A percentile compares a stretch with the other conserved stretches of the same genome.
These are phyloP conservation scores for Manduca sexta DNA, from an alignment of 1,140 invertebrate genomes.

Conservation along the genomic window DNA sequence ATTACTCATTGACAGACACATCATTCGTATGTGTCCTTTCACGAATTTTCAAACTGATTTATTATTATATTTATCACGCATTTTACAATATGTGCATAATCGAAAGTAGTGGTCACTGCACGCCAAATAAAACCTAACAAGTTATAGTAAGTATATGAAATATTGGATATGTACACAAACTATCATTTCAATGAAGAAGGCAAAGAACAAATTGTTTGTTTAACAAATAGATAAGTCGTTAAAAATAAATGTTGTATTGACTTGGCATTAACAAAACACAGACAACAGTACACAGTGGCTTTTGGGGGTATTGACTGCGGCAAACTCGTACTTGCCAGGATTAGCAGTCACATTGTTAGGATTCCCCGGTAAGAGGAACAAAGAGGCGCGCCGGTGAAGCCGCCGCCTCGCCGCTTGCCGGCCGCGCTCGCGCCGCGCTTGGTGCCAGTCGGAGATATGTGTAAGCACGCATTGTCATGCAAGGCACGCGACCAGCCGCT, in stretches of 20 bases:
- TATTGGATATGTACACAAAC: neutral
- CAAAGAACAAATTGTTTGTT: constrained; percentile 12
- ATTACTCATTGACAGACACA: constrained; percentile 24
- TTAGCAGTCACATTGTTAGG: constrained; percentile 26
- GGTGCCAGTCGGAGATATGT: constrained; percentile 32
- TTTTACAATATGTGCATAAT: no score
- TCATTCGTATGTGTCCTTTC: constrained; percentile 12
- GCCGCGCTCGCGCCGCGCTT: no score
- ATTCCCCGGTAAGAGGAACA: constrained; percentile 29
- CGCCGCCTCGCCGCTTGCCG: no score
- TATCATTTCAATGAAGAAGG: no score
- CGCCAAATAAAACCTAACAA: no score
- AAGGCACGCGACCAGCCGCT: constrained; percentile 32
- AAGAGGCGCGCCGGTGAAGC: constrained; percentile 15
- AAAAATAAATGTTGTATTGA: constrained; percentile 16
- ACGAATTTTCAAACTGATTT: no score
- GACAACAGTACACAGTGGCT: constrained; percentile 26
- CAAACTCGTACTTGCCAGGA: no score
- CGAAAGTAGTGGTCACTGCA: no score
- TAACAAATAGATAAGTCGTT: constrained; percentile 15
- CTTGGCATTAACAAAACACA: constrained; percentile 9
- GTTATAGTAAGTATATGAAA: no score
- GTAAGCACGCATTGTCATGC: constrained; percentile 38
- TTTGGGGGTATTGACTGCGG: constrained; percentile 37
- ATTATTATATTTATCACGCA: no score